phyloP scores from a whole-genome alignment of 2,888 invertebrate genomes.

The Tachystola acroxantha region DNA sequence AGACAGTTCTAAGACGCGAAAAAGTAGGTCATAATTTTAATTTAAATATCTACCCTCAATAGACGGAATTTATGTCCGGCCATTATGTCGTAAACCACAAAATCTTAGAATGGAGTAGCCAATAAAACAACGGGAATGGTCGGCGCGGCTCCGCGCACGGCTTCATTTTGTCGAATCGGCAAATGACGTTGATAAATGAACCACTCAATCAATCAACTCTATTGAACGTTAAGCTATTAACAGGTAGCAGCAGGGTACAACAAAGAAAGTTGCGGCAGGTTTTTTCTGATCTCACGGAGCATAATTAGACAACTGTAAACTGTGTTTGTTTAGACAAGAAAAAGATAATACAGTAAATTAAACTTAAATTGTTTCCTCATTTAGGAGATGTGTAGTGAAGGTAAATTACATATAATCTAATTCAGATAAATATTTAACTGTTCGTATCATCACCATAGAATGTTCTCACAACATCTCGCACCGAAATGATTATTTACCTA shows the following conservation, averaged over 20 bases:
- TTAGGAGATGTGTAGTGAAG: too few species aligned
- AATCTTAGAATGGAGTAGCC: conserved; percentile 32
- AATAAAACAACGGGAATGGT: conserved; percentile 31
- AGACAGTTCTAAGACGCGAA: background rate
- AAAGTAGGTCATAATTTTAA: background rate
- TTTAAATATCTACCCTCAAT: conserved; percentile 9
- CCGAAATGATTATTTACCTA: too few species aligned
- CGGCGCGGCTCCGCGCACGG: conserved; percentile 17
- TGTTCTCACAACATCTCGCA: too few species aligned
- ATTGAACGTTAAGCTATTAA: conserved; percentile 35
- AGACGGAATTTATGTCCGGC: conserved; percentile 26
- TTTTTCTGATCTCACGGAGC: too few species aligned
- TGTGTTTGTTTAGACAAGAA: too few species aligned
- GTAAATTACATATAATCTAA: too few species aligned
- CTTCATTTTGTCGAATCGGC: conserved; percentile 41
- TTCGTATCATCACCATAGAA: too few species aligned
- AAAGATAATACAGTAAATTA: too few species aligned
- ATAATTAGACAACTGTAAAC: too few species aligned
- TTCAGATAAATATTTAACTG: too few species aligned
- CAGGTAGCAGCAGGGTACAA: conserved; percentile 18
- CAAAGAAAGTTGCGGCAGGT: too few species aligned
- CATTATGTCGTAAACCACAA: conserved; percentile 27
- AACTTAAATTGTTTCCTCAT: too few species aligned
- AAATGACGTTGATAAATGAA: conserved; percentile 50
- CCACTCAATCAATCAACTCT: conserved; percentile 48